phyloP scores from a whole-genome alignment of 2,797 vertebrate species.

The Acrocephalus scirpaceus region DNA sequence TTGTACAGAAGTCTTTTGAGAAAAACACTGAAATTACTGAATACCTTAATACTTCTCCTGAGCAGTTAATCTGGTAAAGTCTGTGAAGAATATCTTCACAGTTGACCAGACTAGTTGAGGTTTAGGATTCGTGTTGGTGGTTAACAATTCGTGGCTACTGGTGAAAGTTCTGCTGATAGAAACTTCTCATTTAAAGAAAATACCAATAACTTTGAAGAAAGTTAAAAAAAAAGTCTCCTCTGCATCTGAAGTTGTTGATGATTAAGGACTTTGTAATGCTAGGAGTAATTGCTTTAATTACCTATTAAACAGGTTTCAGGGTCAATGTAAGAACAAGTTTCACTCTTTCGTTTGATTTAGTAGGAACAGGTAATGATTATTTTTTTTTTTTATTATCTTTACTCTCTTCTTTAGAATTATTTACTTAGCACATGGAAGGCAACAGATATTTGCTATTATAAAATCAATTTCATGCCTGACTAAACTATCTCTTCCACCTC shows the following conservation, averaged over 20 bases:
- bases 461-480: conserved; percentile 99
- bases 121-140: neutral
- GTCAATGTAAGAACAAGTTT: conserved; percentile 91
- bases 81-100: neutral
- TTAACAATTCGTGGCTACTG: neutral
- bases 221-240: neutral
- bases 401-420: conserved; percentile 91
- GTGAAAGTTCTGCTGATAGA: neutral
- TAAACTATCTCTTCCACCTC: conserved; percentile 85
- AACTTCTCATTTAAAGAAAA: conserved; percentile 4
- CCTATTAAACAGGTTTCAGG: conserved; percentile 92
- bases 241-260: conserved; percentile 62
- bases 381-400: conserved; percentile 90
- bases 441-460: conserved; percentile 99
- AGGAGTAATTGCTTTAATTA: conserved; percentile 96
- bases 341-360: conserved; percentile 89
- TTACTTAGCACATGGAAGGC: conserved; percentile 91
- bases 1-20: neutral
- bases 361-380: conserved; percentile 87
- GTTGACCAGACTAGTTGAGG: neutral
- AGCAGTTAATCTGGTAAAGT: neutral
- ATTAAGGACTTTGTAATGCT: conserved; percentile 85
- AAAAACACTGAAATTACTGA: neutral
- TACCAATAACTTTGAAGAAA: neutral
- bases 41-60: neutral